Base-by-base conservation (phyloP, 2,797 vertebrate species). In the Rousettus madagascariensis region DNA sequence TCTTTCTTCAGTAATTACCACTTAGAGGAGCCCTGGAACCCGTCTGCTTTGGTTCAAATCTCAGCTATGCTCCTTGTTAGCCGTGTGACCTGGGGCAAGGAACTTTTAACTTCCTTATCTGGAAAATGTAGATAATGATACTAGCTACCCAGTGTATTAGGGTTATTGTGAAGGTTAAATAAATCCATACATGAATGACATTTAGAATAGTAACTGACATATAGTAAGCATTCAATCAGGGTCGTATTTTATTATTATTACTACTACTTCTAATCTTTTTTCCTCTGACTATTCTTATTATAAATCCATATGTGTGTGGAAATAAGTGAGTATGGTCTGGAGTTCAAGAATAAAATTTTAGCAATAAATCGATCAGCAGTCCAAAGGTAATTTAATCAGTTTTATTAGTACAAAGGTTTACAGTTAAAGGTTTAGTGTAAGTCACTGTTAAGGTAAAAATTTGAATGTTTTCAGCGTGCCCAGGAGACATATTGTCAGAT, bases 351-450 rank as follows among this genome's bases (percentile, higher is more conserved):
- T 91, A 66, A 77, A 78, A 85, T 94, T 78, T 78, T 83, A 69
- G 17, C 82, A 82, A 12, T 90, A 74, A 90, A 90, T 65, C 2
- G 33, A 13, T 86, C 51, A 77, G 24, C 7, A 77, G 26, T 61
- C 38, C n/a, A 78, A 86, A 89, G 15, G 55, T 91, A 94, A n/a
- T 79, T 90, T 96, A 78, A 78, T 93, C 43, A 79, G 3, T 71
- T 94, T 95, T 83, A 55, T 94, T 95, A 13, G 19, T 69, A 59
- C 17, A 85, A 28, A 94, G 82, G 2, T 91, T 49, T 84, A 87
- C 11, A 66, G 2, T 92, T 55, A 49, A 2, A 33, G 49, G 82
- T 19, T 94, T 46, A 57, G 38, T 74, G 13, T 33, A 86, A 83
- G 16, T 95, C 66, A 80, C 43, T 86, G 49, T 80, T 93, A 57